These are phyloP conservation scores for Zaprionus capensis DNA, from an alignment of 1,140 invertebrate genomes.

Conservation along the genomic window DNA sequence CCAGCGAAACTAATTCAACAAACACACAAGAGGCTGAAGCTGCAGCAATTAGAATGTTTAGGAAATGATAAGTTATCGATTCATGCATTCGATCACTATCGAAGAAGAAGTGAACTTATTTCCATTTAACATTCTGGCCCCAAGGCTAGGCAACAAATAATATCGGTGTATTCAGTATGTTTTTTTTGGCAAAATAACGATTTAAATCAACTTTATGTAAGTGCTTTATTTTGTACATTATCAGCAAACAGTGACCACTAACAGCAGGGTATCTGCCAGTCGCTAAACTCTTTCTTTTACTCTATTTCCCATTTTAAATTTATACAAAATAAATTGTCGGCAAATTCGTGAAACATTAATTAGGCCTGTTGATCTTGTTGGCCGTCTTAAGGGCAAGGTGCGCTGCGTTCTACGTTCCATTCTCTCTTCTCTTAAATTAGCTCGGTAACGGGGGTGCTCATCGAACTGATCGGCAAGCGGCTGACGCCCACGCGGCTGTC, in stretches of 20 bases:
- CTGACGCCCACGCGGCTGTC: conserved; percentile 54
- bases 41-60: too few species aligned
- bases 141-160: neutral
- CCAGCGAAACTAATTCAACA: too few species aligned
- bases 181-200: too few species aligned
- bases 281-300: neutral
- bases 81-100: too few species aligned
- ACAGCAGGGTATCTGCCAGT: neutral
- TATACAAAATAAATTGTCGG: conserved; percentile 27
- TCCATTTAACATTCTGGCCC: too few species aligned
- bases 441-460: conserved; percentile 33
- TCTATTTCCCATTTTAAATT: conserved; percentile 29
- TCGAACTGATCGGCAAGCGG: conserved; percentile 39
- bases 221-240: too few species aligned
- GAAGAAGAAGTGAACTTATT: too few species aligned
- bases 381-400: conserved; percentile 56
- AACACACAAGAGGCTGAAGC: neutral
- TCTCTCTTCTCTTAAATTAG: conserved; percentile 31
- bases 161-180: too few species aligned
- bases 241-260: too few species aligned
- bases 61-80: too few species aligned
- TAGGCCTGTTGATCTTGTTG: conserved; percentile 52
- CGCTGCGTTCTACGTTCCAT: conserved; percentile 20
- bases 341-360: conserved; percentile 60
- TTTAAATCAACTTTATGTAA: too few species aligned